phyloP scores from a whole-genome alignment of 2,888 invertebrate genomes.

The Myopa testacea region DNA sequence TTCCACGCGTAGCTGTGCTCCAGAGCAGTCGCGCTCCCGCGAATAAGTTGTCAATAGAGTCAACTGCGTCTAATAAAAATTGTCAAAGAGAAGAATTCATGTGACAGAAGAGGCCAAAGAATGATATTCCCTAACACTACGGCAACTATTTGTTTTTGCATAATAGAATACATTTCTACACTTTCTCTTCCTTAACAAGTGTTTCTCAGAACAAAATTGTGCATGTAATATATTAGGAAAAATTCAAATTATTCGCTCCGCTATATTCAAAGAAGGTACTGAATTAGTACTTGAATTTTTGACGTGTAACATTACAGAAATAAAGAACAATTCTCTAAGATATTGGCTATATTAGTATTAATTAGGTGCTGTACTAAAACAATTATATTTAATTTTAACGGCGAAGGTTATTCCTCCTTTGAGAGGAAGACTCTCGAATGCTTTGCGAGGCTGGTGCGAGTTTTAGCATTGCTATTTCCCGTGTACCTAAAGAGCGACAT shows the following conservation, averaged over 20 bases:
- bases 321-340: too few relatives aligned
- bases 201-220: too few relatives aligned
- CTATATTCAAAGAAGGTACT: background rate
- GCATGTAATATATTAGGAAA: background rate
- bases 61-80: background rate
- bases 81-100: constrained; percentile 40
- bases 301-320: background rate
- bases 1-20: too few relatives aligned
- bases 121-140: constrained; percentile 66
- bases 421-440: too few relatives aligned
- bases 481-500: background rate
- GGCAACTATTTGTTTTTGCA: constrained; percentile 60
- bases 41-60: too few relatives aligned
- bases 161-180: constrained; percentile 44
- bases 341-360: too few relatives aligned
- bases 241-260: background rate
- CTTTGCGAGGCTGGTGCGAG: too few relatives aligned
- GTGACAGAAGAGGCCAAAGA: constrained; percentile 66
- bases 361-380: too few relatives aligned
- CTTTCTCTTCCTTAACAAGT: too few relatives aligned
- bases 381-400: too few relatives aligned
- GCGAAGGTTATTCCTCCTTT: too few relatives aligned
- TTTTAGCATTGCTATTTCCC: background rate
- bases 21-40: too few relatives aligned
- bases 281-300: background rate